Percentiles rank a stretch among this genome's conserved stretches.
Evolutionary conservation across 2,797 vertebrate species (phyloP).

Genomic region (Alcedo atthis): DNA sequence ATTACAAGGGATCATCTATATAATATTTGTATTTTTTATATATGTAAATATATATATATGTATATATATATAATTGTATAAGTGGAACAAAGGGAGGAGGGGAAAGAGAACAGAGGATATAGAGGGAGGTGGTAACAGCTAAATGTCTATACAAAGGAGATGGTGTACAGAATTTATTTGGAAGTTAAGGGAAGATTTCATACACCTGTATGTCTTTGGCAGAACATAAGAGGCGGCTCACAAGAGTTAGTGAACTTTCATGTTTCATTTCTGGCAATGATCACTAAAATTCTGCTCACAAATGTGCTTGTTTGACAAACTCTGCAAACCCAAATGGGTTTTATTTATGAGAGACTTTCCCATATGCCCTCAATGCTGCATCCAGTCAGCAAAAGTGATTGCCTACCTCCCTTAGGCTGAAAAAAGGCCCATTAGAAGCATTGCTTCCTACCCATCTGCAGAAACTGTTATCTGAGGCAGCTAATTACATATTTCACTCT

Average conservation of each 20-base stretch:
- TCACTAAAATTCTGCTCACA: neutral
- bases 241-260: neutral
- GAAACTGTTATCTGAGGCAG: conserved; percentile 17
- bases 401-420: neutral
- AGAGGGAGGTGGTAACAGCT: neutral
- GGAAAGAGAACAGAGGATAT: neutral
- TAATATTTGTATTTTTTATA: too few species aligned
- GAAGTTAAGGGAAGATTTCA: neutral
- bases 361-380: conserved; percentile 1
- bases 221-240: neutral
- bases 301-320: neutral
- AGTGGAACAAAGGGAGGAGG: neutral
- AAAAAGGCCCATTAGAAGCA: conserved; percentile 10
- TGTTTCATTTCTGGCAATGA: neutral
- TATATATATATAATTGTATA: neutral
- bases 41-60: too few species aligned
- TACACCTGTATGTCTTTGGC: neutral
- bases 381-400: conserved; percentile 7
- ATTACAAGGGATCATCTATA: neutral
- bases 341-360: neutral
- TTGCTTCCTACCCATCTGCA: conserved; percentile 32
- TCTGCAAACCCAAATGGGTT: neutral
- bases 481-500: conserved; percentile 23
- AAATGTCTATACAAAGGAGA: accelerated
- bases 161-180: neutral